Evolutionary conservation across 2,888 invertebrate genomes (phyloP).

Genomic region (Dioctria linearis): DNA sequence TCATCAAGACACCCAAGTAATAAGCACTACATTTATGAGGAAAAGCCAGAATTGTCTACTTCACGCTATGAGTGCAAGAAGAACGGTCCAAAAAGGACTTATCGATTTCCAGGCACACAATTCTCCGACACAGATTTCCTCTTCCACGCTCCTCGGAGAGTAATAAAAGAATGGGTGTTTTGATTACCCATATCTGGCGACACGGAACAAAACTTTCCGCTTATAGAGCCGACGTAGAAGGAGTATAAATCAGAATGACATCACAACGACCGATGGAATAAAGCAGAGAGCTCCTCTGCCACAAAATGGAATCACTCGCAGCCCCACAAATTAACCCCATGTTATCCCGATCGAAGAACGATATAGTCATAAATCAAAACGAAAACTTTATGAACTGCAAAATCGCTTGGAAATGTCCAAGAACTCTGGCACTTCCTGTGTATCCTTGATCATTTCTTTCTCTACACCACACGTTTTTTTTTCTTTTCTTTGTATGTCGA

Average conservation of each 20-base stretch:
- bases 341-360: background rate
- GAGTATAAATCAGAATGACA: slow-evolving; percentile 2
- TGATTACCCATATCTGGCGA: slow-evolving; percentile 13
- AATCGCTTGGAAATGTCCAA: slow-evolving; percentile 51
- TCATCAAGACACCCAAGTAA: too few species aligned
- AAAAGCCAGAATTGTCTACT: background rate
- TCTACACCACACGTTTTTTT: slow-evolving; percentile 2
- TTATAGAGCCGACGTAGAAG: background rate
- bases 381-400: slow-evolving; percentile 54
- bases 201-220: slow-evolving; percentile 10
- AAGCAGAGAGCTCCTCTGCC: background rate
- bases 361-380: slow-evolving; percentile 52
- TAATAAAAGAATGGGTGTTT: slow-evolving; percentile 10
- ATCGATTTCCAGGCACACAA: background rate
- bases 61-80: background rate
- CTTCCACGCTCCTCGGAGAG: background rate
- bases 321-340: slow-evolving; percentile 23
- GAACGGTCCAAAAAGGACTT: background rate
- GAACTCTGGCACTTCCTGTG: slow-evolving; percentile 46
- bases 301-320: slow-evolving; percentile 8
- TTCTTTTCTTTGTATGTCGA: background rate
- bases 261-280: background rate
- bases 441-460: slow-evolving; percentile 24
- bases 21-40: too few species aligned
- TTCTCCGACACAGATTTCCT: background rate